Percentiles rank a stretch among this genome's conserved stretches.
These are phyloP conservation scores for Hozukius guyotensis DNA, from an alignment of 2,797 vertebrate genomes.

Conservation along the genomic window DNA sequence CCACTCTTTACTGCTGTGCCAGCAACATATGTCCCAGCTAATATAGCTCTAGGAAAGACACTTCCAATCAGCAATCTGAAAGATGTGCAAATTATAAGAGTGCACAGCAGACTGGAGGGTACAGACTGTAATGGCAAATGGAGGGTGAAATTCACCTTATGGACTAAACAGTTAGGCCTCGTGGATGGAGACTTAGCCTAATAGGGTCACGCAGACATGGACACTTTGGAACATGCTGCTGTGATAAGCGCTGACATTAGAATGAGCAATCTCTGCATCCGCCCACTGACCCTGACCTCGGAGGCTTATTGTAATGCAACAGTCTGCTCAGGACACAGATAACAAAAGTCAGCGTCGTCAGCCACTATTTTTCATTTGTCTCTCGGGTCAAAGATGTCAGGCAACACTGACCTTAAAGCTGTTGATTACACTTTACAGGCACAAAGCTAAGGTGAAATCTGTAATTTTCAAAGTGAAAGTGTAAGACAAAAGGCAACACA, in stretches of 20 bases:
- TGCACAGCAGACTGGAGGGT: constrained; percentile 32
- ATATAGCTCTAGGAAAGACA: constrained; percentile 46
- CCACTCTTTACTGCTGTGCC: constrained; percentile 56
- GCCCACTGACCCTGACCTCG: constrained; percentile 61
- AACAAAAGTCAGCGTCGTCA: constrained; percentile 55
- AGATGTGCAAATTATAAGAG: constrained; percentile 58
- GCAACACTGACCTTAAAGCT: constrained; percentile 42
- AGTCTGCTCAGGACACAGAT: constrained; percentile 52
- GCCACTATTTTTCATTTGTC: constrained; percentile 55
- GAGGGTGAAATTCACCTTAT: constrained; percentile 72
- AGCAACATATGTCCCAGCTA: constrained; percentile 67
- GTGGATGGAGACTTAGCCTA: constrained; percentile 48
- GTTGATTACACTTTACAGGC: constrained; percentile 51
- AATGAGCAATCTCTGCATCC: constrained; percentile 65
- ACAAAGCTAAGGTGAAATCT: constrained; percentile 13
- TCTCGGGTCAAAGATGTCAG: constrained; percentile 60
- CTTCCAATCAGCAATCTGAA: constrained; percentile 56
- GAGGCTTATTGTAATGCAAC: constrained; percentile 55
- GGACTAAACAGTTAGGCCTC: constrained; percentile 47
- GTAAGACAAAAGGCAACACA: constrained; percentile 32
- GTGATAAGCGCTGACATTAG: constrained; percentile 70
- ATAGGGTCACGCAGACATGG: constrained; percentile 49
- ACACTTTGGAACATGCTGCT: constrained; percentile 49
- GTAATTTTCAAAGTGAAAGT: constrained; percentile 37
- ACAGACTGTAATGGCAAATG: constrained; percentile 53